Conservation (phyloP, 2,888 invertebrate genomes). For the Sinohyriopsis cumingii region DNA sequence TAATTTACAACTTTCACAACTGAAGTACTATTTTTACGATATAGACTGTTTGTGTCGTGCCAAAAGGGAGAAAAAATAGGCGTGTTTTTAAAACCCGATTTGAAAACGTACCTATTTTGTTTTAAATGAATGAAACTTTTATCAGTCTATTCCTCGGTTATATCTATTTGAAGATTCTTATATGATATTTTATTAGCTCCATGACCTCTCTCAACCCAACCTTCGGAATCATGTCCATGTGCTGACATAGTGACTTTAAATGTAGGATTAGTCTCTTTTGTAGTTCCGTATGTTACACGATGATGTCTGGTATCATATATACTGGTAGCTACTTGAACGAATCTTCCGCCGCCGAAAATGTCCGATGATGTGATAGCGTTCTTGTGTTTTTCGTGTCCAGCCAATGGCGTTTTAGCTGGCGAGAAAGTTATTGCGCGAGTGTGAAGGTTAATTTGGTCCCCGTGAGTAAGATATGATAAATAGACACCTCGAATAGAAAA, state of each 20-base stretch:
- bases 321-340: constrained; percentile 45
- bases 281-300: constrained; percentile 37
- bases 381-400: constrained; percentile 42
- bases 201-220: constrained; percentile 38
- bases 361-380: constrained; percentile 40
- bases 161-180: constrained; percentile 38
- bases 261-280: constrained; percentile 36
- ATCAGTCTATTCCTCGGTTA: constrained; percentile 4
- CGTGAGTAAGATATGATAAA: constrained; percentile 46
- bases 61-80: no score
- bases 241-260: constrained; percentile 43
- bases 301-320: constrained; percentile 43
- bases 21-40: no score
- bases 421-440: constrained; percentile 39
- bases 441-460: constrained; percentile 41
- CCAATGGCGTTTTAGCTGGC: constrained; percentile 32
- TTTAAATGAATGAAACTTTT: no score
- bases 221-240: constrained; percentile 30
- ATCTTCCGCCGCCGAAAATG: constrained; percentile 43
- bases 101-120: no score
- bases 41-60: no score
- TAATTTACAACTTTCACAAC: no score
- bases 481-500: constrained; percentile 38
- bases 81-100: no score
- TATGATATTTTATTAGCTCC: constrained; percentile 45